Base-by-base conservation (phyloP, 2,888 invertebrate species). In the Gasteruption jaculator region DNA sequence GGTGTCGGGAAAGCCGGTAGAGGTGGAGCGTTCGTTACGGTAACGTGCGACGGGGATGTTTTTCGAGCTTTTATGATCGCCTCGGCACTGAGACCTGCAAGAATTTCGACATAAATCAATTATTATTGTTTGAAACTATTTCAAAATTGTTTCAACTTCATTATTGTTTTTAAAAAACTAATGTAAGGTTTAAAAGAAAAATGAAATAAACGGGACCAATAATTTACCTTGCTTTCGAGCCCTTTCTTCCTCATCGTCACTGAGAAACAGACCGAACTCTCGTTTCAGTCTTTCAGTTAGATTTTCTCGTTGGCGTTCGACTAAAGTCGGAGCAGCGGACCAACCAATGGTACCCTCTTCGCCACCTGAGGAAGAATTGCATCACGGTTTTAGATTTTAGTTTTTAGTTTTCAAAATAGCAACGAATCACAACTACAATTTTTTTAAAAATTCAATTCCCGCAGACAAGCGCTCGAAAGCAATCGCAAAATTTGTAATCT, bases 291-390 rank as follows among this genome's bases (percentile, higher is more conserved):
- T 78, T 63, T 90, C 85, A 53, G 88, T 88, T 40, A 92, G 80
- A 73, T 86, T 90, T 73, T 92, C 92, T 51, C 92, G 80, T 62
- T 91, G 89, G 36, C 86, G 80, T 71, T 92, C 91, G 33, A 88
- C 81, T 44, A 87, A 78, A 11, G 91, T 91, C 25, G 91, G 89
- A 51, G 87, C 87, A 3, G 87, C 85, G 63, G 87, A 88, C 71
- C 86, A 86, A 33, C 71, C 68, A 38, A 68, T 69, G 2, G 60
- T 59, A 5, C 68, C 70, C 30, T 71, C 70, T 38, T 70, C 70
- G 8, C 58, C 53, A 46, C 63, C 68, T 70, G 50, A 29, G 29
- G 11, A 5, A 8, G 24, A 29, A 29, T 29, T 29, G 12, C 7
- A 29, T 14, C 10, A 22, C 24, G 7, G 10, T 22, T 22, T 10